phyloP scores from a whole-genome alignment of 2,113 vertebrate species.

The Periophthalmus modestus region DNA sequence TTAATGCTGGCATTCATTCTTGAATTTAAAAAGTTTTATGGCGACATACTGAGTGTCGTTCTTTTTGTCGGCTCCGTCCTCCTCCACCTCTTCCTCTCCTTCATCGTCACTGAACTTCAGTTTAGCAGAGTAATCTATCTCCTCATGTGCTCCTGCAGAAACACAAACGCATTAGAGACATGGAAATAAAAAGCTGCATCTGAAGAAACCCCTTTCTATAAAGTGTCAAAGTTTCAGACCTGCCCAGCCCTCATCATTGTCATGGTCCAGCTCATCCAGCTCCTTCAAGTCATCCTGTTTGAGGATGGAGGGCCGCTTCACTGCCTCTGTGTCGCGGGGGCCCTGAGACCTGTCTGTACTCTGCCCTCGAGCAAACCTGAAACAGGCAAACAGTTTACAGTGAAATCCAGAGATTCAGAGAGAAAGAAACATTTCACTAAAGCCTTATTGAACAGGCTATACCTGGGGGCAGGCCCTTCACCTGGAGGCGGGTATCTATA shows the following conservation, averaged over 20 bases:
- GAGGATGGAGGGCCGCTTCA: conserved; percentile 89
- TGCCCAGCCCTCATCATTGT: conserved; percentile 93
- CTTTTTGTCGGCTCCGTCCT: conserved; percentile 77
- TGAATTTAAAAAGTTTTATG: background rate
- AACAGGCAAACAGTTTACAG: background rate
- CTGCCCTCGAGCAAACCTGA: conserved; percentile 83
- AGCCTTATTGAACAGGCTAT: background rate
- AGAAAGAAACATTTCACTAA: background rate
- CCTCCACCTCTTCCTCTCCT: conserved; percentile 87
- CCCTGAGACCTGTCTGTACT: conserved; percentile 81
- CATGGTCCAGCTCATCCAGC: conserved; percentile 91
- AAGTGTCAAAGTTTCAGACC: conserved; percentile 68
- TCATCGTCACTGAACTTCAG: conserved; percentile 95
- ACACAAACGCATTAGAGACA: background rate
- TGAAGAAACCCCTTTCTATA: background rate
- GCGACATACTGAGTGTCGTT: conserved; percentile 73
- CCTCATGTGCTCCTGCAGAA: conserved; percentile 86
- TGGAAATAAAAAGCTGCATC: background rate
- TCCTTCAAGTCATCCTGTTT: conserved; percentile 94
- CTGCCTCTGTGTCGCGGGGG: conserved; percentile 78
- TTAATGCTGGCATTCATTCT: background rate
- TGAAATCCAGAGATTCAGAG: background rate
- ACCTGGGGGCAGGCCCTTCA: conserved; percentile 84
- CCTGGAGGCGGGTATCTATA: conserved; percentile 86
- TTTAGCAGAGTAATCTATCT: conserved; percentile 94